These are phyloP conservation scores for Rallus limicola DNA, from an alignment of 2,113 vertebrate species.

Conservation along the genomic window DNA sequence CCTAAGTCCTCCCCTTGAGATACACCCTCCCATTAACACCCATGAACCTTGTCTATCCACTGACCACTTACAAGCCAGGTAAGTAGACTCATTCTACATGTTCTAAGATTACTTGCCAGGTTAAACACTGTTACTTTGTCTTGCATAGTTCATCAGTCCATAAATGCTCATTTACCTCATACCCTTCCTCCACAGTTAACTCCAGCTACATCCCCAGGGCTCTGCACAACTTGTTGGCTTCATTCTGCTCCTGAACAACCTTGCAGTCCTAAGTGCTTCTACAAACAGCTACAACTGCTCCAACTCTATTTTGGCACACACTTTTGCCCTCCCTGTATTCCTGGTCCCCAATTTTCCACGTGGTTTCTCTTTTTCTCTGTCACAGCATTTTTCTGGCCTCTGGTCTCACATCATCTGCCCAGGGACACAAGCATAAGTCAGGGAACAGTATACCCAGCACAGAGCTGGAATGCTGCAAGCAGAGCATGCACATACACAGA, in stretches of 20 bases:
- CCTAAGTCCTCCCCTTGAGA: constrained; percentile 22
- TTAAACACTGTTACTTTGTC: background rate
- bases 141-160: background rate
- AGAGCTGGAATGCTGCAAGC: background rate
- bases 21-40: background rate
- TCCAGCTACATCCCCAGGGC: background rate
- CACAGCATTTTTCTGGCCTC: background rate
- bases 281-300: background rate
- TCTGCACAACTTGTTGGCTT: background rate
- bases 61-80: background rate
- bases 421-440: background rate
- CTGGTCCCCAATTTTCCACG: background rate
- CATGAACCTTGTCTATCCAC: background rate
- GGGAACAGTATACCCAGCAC: background rate
- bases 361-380: background rate
- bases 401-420: background rate
- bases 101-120: background rate
- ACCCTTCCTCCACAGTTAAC: background rate
- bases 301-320: background rate
- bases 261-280: background rate
- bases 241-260: background rate
- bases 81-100: background rate
- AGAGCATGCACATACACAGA: background rate
- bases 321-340: background rate
- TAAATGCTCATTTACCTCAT: background rate